Evolutionary conservation across 2,113 vertebrate species (phyloP).

Genomic region (Opisthocomus hoazin): DNA sequence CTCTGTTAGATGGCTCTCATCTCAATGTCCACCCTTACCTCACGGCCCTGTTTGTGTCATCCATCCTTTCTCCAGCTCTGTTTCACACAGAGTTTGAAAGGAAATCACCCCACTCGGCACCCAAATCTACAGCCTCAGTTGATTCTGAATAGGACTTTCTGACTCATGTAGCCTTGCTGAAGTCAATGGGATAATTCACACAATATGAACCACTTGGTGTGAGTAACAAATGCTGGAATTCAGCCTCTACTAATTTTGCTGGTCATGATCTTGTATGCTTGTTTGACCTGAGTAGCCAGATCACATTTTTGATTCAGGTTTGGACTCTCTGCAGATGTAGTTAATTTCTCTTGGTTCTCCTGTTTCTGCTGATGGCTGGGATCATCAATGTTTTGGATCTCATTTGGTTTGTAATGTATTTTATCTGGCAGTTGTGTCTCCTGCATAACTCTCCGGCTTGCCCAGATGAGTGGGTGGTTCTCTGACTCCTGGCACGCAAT

Average conservation of each 20-base stretch:
- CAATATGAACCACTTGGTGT: background rate
- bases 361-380: constrained; percentile 10
- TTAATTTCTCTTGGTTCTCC: constrained; percentile 3
- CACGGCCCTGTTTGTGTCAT: background rate
- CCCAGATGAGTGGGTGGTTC: constrained; percentile 27
- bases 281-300: background rate
- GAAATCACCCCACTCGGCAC: background rate
- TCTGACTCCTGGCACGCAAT: constrained; percentile 2
- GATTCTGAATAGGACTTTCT: background rate
- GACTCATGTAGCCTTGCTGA: background rate
- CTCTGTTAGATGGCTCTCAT: background rate
- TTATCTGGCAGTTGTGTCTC: constrained; percentile 33
- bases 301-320: background rate
- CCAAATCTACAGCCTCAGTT: background rate
- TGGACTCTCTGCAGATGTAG: background rate
- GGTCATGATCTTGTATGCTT: background rate
- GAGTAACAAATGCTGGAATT: background rate
- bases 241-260: background rate
- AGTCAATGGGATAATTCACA: background rate
- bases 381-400: constrained; percentile 30
- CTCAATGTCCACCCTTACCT: background rate
- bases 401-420: background rate
- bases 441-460: constrained; percentile 2
- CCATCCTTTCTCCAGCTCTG: background rate
- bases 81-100: background rate